These are phyloP conservation scores for Volucella inanis DNA, from an alignment of 2,888 invertebrate species.

Conservation along the genomic window DNA sequence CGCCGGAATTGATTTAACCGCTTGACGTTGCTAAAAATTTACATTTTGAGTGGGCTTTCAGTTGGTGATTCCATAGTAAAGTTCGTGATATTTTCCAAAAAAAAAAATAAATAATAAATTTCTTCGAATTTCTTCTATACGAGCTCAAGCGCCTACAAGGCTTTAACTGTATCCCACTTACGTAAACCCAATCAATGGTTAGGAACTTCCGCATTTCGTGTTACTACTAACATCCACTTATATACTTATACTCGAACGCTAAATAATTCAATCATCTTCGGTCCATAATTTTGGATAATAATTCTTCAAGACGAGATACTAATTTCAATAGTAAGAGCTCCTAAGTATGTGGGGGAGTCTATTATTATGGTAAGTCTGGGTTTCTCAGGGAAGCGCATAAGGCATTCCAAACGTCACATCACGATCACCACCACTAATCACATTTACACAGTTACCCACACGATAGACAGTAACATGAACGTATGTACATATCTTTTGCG, in stretches of 20 bases:
- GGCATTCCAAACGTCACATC: constrained; percentile 45
- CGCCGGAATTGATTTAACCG: not conserved
- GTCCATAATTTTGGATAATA: constrained; percentile 36
- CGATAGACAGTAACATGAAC: not conserved
- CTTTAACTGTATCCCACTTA: constrained; percentile 21
- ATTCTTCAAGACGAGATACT: constrained; percentile 30
- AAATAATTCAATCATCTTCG: constrained; percentile 56
- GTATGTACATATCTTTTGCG: constrained; percentile 34
- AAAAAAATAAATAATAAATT: not conserved
- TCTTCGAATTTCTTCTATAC: too few species aligned
- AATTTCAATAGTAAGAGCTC: constrained; percentile 28
- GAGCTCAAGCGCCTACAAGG: constrained; percentile 4
- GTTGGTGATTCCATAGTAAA: not conserved
- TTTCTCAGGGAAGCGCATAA: constrained; percentile 19
- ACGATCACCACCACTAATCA: constrained; percentile 42
- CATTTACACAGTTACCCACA: constrained; percentile 10
- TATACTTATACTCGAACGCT: not conserved
- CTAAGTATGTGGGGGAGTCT: constrained; percentile 54
- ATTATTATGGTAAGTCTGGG: constrained; percentile 41
- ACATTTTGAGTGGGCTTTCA: constrained; percentile 2
- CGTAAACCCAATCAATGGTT: not conserved
- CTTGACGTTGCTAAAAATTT: constrained; percentile 16
- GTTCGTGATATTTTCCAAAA: constrained; percentile 23
- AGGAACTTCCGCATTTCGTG: constrained; percentile 47
- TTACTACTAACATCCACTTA: constrained; percentile 44